phyloP scores from a whole-genome alignment of 2,113 vertebrate species.

The Chrysochloris asiatica region DNA sequence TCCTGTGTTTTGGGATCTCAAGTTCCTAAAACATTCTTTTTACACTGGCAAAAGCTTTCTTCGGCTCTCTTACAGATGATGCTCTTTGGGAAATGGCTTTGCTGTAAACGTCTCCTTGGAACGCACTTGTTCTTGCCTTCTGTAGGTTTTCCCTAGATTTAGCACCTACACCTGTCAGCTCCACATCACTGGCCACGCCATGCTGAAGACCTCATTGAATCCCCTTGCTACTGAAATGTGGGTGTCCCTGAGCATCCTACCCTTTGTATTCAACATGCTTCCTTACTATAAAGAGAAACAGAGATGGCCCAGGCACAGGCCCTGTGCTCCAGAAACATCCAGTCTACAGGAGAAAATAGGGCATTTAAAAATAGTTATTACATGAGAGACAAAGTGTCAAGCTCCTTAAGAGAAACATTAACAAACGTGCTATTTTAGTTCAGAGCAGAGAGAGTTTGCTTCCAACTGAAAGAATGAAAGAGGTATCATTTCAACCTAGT shows the following conservation, averaged over 20 bases:
- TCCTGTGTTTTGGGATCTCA: neutral
- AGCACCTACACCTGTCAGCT: neutral
- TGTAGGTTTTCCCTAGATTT: neutral
- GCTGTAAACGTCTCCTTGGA: neutral
- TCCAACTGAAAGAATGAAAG: neutral
- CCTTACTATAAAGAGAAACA: neutral
- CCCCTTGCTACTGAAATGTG: neutral
- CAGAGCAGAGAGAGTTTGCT: constrained; percentile 30
- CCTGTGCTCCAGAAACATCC: constrained; percentile 17
- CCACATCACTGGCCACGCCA: neutral
- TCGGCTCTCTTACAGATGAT: neutral
- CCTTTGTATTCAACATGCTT: neutral
- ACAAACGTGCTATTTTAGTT: neutral
- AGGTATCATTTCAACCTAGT: neutral
- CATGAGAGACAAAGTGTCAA: constrained; percentile 16
- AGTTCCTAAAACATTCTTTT: neutral
- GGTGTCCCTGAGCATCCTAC: neutral
- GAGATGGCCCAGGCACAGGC: neutral
- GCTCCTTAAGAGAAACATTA: constrained; percentile 34
- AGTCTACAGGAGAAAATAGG: constrained; percentile 29
- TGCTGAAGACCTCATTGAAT: neutral
- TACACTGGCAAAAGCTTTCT: neutral
- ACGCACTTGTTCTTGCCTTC: neutral
- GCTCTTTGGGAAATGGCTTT: neutral
- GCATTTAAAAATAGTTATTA: constrained; percentile 51